These are phyloP conservation scores for Melanerpes aurifrons DNA, from an alignment of 2,113 vertebrate species.

Conservation along the genomic window DNA sequence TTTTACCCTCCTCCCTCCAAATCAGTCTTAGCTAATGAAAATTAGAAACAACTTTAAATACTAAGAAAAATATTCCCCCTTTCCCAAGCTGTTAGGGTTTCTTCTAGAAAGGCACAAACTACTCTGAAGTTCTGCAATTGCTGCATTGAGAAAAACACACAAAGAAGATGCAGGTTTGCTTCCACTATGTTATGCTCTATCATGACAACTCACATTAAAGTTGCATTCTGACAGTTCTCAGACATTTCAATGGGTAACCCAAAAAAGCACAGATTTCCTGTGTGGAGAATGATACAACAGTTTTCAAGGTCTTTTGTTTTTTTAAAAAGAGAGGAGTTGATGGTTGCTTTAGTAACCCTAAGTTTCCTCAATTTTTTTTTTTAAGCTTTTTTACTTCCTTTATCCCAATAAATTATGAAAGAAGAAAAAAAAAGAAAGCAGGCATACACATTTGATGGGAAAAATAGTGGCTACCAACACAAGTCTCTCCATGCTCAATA, in stretches of 20 bases:
- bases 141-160: not conserved
- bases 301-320: not conserved
- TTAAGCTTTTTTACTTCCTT: not conserved
- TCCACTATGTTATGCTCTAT: not conserved
- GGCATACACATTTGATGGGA: not conserved
- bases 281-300: not conserved
- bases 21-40: not conserved
- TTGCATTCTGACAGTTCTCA: not conserved
- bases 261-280: not conserved
- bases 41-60: not conserved
- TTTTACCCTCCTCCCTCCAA: fast-evolving
- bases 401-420: not conserved
- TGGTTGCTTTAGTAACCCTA: not conserved
- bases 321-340: not conserved
- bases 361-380: not conserved
- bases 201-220: not conserved
- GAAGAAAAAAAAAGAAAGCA: not conserved
- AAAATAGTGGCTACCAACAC: not conserved
- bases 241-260: not conserved
- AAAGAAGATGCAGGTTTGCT: not conserved
- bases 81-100: not conserved
- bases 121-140: not conserved
- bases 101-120: not conserved
- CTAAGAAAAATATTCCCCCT: not conserved
- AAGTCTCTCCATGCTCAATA: not conserved